Conservation (phyloP, 2,797 vertebrate genomes). For the Tachyglossus aculeatus region DNA sequence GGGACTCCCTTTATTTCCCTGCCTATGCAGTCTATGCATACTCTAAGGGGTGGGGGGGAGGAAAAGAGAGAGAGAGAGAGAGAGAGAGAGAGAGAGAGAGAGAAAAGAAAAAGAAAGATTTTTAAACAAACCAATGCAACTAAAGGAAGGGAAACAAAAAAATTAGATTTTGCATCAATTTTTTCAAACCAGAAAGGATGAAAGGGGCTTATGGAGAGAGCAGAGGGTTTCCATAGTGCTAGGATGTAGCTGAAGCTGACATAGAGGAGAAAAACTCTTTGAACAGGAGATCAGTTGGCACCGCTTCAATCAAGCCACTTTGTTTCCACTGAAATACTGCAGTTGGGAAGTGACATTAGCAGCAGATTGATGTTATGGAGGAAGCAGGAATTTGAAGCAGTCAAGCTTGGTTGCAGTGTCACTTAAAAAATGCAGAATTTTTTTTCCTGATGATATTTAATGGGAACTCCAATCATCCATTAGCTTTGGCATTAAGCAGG, state of each 20-base stretch:
- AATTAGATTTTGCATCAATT: not conserved
- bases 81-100: not conserved
- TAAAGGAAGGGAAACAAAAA: not conserved
- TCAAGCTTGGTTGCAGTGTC: slow-evolving; percentile 50
- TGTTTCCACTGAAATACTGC: slow-evolving; percentile 52
- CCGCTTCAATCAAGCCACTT: slow-evolving; percentile 44
- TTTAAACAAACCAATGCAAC: no score
- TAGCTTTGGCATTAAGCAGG: slow-evolving; percentile 56
- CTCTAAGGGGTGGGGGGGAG: not conserved
- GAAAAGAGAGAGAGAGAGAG: not conserved
- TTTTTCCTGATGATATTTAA: slow-evolving; percentile 59
- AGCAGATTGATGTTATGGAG: slow-evolving; percentile 55
- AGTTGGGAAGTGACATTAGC: slow-evolving; percentile 51
- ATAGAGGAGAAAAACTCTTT: slow-evolving; percentile 33
- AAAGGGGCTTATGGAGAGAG: not conserved
- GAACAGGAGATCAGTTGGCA: slow-evolving; percentile 47
- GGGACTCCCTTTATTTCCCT: no score
- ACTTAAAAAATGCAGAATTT: slow-evolving; percentile 58
- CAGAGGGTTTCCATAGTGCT: not conserved
- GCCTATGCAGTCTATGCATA: no score
- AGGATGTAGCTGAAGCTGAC: slow-evolving; percentile 3
- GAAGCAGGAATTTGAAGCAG: slow-evolving; percentile 44
- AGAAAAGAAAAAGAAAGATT: not conserved
- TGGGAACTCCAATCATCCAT: slow-evolving; percentile 55
- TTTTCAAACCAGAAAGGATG: not conserved